Base-by-base conservation (phyloP, 2,888 invertebrate species). In the Caenorhabditis plicata region DNA sequence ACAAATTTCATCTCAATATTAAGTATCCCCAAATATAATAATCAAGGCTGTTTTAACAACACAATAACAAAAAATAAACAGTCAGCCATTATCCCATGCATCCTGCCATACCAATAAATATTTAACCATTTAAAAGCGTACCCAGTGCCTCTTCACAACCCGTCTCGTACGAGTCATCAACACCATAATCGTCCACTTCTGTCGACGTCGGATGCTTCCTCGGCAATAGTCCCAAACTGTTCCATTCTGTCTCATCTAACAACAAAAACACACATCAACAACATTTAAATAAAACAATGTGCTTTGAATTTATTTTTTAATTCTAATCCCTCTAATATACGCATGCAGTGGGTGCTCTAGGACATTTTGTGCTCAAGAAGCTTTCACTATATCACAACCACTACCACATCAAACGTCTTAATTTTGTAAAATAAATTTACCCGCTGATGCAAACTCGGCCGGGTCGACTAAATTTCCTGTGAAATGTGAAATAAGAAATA, bases 371-470 rank as follows among this genome's bases (percentile, higher is more conserved):
- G n/a, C n/a, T n/a, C n/a, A n/a, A n/a, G n/a, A n/a, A n/a, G n/a
- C n/a, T n/a, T n/a, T n/a, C n/a, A n/a, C n/a, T n/a, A n/a, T n/a
- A n/a, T n/a, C n/a, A n/a, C n/a, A n/a, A n/a, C n/a, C n/a, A n/a
- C n/a, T n/a, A n/a, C n/a, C n/a, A n/a, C n/a, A n/a, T n/a, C n/a
- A n/a, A n/a, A n/a, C n/a, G n/a, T n/a, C n/a, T n/a, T n/a, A n/a
- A n/a, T n/a, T n/a, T n/a, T n/a, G n/a, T 58, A 52, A 45, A 26
- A 11, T 26, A 32, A 54, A 52, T 38, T 68, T 87, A 96, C 95
- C 95, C 85, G 95, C 94, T 70, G 94, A 94, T 63, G 96, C 94
- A 84, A 94, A 96, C 85, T 96, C 96, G 80, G 94, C 95, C 71
- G 95, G 95, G 85, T 95, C 94, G 68, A 96, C 95, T 90, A 91